Evolutionary conservation across 2,888 invertebrate genomes (phyloP).

Genomic region (Oscheius myriophilus): DNA sequence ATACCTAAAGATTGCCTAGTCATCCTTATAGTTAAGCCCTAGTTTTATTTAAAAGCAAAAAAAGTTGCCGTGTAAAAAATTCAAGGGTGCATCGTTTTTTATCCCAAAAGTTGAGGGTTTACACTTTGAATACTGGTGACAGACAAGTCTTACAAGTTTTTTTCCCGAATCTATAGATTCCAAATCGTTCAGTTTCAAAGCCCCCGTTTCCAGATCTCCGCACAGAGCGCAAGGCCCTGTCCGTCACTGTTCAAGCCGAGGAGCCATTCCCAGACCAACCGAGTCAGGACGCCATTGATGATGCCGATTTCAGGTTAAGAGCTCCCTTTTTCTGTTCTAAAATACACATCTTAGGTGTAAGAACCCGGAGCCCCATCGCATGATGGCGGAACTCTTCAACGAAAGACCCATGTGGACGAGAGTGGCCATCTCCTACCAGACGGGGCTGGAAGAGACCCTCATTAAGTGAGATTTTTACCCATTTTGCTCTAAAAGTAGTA

Average conservation of each 20-base stretch:
- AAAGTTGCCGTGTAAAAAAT: too few relatives aligned
- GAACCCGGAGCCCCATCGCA: constrained; percentile 59
- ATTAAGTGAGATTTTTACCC: constrained; percentile 75
- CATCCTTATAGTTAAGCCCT: too few relatives aligned
- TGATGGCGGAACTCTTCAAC: constrained; percentile 79
- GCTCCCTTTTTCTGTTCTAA: not conserved
- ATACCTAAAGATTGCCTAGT: too few relatives aligned
- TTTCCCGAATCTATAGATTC: too few relatives aligned
- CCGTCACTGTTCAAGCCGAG: constrained; percentile 60
- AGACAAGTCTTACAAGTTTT: too few relatives aligned
- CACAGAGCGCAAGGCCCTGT: constrained; percentile 62
- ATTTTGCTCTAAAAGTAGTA: not conserved
- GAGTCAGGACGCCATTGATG: constrained; percentile 56
- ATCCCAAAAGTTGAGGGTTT: too few relatives aligned
- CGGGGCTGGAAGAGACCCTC: constrained; percentile 62
- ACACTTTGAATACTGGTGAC: too few relatives aligned
- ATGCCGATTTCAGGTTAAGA: constrained; percentile 53
- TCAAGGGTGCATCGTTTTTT: too few relatives aligned
- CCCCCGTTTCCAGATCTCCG: constrained; percentile 53
- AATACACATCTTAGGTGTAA: constrained; percentile 51
- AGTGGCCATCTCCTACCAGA: constrained; percentile 77
- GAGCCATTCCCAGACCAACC: constrained; percentile 63
- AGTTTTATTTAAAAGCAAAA: too few relatives aligned
- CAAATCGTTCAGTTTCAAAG: too few relatives aligned
- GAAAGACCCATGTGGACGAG: constrained; percentile 90